Evolutionary conservation across 2,113 vertebrate genomes (phyloP), one percentile per base, ranked within the genome.

Genomic region (Semicossyphus pulcher): DNA sequence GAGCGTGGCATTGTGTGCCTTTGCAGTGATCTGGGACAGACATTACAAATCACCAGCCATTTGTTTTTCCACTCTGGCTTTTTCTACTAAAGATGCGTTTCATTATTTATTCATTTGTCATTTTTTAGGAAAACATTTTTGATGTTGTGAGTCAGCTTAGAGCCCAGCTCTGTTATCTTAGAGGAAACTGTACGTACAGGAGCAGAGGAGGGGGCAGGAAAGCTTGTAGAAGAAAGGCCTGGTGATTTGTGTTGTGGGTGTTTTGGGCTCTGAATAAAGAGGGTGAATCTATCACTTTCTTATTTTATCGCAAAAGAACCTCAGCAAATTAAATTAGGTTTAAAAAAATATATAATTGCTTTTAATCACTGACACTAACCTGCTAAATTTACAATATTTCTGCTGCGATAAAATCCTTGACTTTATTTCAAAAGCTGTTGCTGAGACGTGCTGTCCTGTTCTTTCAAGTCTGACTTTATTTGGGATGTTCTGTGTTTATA

Each of bases 11-110:
- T 81, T 83, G 80, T 87, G 85, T 74, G 87, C 15, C 18, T 86
- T 79, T 88, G 83, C 73, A 12, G 87, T 86, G 73, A 69, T 76
- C 73, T 70, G 26, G 61, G 76, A 76, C 63, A 81, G 86, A 81
- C 74, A 72, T 56, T 70, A 89, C 75, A 62, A 91, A 91, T 92
- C 81, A 84, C 81, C 53, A 20, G 86, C 71, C 71, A 75, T 84
- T 75, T 78, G 63, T 81, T 85, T 49, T 68, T 76, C 51, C 15
- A n/a, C 42, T 53, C 32, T 28, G 37, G 41, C 26, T 76, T 42
- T 39, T 60, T 54, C 52, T 48, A 44, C 25, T 11, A 62, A 41
- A 70, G 51, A 63, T 49, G 44, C 57, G 47, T 66, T 72, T 52
- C 7, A 42, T 75, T 59, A 70, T 63, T 82, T 76, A 60, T 81